phyloP scores from a whole-genome alignment of 2,113 vertebrate species.

The Bos javanicus region DNA sequence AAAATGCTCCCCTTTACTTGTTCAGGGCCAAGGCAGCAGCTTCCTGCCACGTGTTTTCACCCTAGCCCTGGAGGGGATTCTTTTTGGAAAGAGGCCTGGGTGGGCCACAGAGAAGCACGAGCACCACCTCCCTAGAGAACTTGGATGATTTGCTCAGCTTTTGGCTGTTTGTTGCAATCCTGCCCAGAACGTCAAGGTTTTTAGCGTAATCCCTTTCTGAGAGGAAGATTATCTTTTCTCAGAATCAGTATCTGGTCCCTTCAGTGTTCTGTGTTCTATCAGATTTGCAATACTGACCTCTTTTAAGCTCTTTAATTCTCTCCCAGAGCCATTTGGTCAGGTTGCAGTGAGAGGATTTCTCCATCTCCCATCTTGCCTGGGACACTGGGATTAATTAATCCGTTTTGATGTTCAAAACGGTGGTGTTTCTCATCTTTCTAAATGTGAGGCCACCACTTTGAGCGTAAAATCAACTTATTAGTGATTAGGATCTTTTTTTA shows the following conservation, averaged over 20 bases:
- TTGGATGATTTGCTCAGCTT: neutral
- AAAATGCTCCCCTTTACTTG: neutral
- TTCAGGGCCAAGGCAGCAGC: constrained; percentile 15
- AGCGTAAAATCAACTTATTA: constrained; percentile 36
- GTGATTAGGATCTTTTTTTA: constrained; percentile 56
- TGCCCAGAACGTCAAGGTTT: neutral
- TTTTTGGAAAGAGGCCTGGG: neutral
- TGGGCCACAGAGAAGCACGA: neutral
- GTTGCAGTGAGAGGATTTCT: neutral
- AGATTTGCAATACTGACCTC: neutral
- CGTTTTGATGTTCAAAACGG: neutral
- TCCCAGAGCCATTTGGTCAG: neutral
- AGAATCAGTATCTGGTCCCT: neutral
- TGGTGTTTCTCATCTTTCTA: neutral
- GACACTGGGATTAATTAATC: neutral
- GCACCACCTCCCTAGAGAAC: neutral
- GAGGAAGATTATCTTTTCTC: neutral
- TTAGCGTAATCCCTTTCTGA: constrained; percentile 7
- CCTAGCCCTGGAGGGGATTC: neutral
- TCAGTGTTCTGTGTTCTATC: neutral
- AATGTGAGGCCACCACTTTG: constrained; percentile 14
- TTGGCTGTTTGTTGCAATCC: neutral
- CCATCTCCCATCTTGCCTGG: neutral
- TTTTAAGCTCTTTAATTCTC: neutral
- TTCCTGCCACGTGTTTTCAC: neutral